Evolutionary conservation across 2,113 vertebrate genomes (phyloP), one percentile per base, ranked within the genome.

Genomic region (Tenrec ecaudatus): DNA sequence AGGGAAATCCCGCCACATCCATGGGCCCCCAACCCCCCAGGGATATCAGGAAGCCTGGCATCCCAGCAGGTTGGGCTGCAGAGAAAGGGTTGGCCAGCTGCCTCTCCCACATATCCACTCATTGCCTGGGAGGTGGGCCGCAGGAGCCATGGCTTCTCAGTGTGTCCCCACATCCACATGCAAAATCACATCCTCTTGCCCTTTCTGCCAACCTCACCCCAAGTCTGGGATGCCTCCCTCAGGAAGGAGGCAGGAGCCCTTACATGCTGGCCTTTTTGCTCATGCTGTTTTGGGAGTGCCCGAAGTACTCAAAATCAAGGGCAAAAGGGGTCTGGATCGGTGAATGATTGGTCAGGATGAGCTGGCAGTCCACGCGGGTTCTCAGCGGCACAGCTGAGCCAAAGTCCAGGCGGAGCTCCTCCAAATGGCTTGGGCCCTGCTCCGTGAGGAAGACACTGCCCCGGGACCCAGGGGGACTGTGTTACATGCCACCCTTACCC

Each of bases 261-360:
- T 82, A 98, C 98, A 0, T 57, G 66, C 58, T 90, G 20, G 7
- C 7, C 9, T 77, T 36, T 57, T 85, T 91, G 64, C 3, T 95
- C 82, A 60, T 33, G 80, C 53, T 64, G 53, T 68, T 14, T 10
- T 14, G 33, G 3, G 94, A 43, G n/a, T 94, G 98, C 78, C 93
- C 98, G 23, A 99, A 99, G 97, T 99, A 99, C 20, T 98, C 98
- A 2, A 97, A 98, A 78, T 97, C 95, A 40, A 99, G 38, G n/a
- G 83, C 93, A 95, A 99, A 99, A 2, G 97, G 89, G 23, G 98
- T 98, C 6, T 97, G 82, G 75, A 99, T 98, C 1, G 98, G 98
- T 0, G 98, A 98, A 60, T 92, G 96, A 75, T 99, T 99, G 93
- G 98, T 99, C 66, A 99, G 98, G 47, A 98, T 6, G 3, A 99